A percentile compares a stretch with the other conserved stretches of the same genome.
These are phyloP conservation scores for Eupelmus urozonus DNA, from an alignment of 2,888 invertebrate species.

Conservation along the genomic window DNA sequence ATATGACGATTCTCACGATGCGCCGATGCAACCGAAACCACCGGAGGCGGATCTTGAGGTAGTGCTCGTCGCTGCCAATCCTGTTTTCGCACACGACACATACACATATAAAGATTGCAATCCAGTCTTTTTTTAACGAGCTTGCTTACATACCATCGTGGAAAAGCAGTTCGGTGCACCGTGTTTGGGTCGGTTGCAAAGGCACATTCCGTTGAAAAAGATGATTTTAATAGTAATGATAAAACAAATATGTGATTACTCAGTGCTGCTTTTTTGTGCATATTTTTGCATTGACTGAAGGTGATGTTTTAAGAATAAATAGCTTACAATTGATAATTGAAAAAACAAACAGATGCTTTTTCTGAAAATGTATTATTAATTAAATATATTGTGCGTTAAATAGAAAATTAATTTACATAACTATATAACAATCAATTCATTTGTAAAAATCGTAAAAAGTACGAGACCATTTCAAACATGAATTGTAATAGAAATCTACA, in stretches of 20 bases:
- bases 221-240: background rate
- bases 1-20: slow-evolving; percentile 1
- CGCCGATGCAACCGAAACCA: background rate
- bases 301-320: background rate
- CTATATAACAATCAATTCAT: background rate
- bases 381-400: background rate
- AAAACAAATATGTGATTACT: background rate
- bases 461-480: background rate
- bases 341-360: background rate
- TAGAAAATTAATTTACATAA: background rate
- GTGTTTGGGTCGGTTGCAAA: background rate
- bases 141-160: background rate
- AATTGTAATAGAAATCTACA: background rate
- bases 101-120: slow-evolving; percentile 9
- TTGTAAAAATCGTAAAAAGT: background rate
- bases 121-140: background rate
- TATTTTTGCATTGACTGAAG: background rate
- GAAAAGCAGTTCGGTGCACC: background rate
- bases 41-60: background rate
- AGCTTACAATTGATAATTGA: background rate
- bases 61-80: background rate
- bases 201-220: slow-evolving; percentile 15
- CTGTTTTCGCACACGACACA: slow-evolving; percentile 7
- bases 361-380: background rate
- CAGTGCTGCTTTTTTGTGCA: background rate